Evolutionary conservation across 2,888 invertebrate species (phyloP), one percentile per base, ranked within the genome.

Genomic region (Keiferia lycopersicella): DNA sequence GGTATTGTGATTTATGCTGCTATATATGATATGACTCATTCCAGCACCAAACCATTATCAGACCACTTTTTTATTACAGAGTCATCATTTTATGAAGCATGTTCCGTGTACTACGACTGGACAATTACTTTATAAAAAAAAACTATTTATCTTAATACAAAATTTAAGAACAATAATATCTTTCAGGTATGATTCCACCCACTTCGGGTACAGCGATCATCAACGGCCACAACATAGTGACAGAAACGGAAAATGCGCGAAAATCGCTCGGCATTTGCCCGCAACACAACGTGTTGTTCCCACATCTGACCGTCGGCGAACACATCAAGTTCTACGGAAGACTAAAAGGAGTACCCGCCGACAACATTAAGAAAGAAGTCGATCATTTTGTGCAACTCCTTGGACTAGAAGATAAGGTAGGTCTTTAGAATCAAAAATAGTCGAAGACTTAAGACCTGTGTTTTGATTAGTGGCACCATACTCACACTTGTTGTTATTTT

Each of bases 211-310:
- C 94, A 12, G 96, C 96, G 0, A 87, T 92, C 2, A 93, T 97
- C 64, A 95, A 94, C 80, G 96, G 96, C 4, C 94, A 93, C 78
- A 95, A 96, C 78, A 95, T 96, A 68, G 91, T 94, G 30, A 93
- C 90, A 0, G 94, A 96, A 72, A 94, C 96, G 63, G 88, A 91
- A 18, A 91, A 88, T 11, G 96, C 96, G 0, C 93, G 96, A n/a
- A 92, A 92, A 69, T 96, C 95, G 41, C 86, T 97, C 45, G 97
- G 97, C 0, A 92, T 96, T 30, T 97, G 96, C 86, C 97, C 97
- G 0, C 97, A 98, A 77, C 96, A 97, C 82, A 96, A 98, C 86
- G 95, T 97, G 1, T 91, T 98, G 18, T 97, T 97, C 82, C 95
- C 96, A 51, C 95, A 96, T 68, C 89, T 98, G 61, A 97, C 97